Evolutionary conservation across 1,140 invertebrate species (phyloP).

Genomic region (Melitaea cinxia): DNA sequence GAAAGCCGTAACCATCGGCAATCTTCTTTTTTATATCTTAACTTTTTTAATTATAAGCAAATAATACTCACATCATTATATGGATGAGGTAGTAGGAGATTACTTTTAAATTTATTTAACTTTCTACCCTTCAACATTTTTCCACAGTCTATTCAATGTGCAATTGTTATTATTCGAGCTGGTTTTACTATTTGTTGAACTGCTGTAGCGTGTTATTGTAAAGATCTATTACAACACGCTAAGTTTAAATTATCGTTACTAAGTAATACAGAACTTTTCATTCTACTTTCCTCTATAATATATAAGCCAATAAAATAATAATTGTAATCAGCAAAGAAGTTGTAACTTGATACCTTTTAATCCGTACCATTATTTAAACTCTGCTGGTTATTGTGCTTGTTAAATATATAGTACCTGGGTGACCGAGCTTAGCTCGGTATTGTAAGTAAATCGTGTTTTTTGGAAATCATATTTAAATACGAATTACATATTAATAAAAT

Average conservation of each 20-base stretch:
- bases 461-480: no score
- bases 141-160: not conserved
- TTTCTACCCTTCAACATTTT: slow-evolving; percentile 11
- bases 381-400: no score
- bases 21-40: no score
- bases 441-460: no score
- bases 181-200: not conserved
- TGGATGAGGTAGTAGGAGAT: slow-evolving; percentile 21
- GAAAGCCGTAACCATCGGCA: no score
- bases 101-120: slow-evolving; percentile 5
- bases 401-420: no score
- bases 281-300: not conserved
- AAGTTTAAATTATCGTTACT: slow-evolving; percentile 5
- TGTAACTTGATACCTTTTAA: no score
- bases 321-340: no score
- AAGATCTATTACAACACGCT: slow-evolving; percentile 8
- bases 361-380: no score
- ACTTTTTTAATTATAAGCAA: not conserved
- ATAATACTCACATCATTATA: slow-evolving; percentile 35
- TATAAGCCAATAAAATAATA: no score
- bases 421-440: no score
- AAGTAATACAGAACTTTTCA: not conserved
- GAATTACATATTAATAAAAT: no score
- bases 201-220: not conserved
- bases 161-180: not conserved